Evolutionary conservation across 2,113 vertebrate species (phyloP).

Genomic region (Spilogale gracilis): DNA sequence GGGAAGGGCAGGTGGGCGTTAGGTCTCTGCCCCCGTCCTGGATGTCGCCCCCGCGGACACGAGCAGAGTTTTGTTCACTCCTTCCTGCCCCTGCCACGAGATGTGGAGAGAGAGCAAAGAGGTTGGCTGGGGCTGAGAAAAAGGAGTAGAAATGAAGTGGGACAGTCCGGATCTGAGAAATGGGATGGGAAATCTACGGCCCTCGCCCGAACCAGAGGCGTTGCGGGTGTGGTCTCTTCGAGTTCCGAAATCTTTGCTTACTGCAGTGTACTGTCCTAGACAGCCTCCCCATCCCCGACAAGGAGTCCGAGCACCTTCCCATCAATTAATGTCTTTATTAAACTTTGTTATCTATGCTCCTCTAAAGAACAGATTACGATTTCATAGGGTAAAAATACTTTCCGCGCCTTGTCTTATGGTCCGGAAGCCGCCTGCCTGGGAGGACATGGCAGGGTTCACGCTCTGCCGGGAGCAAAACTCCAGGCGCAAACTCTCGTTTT

Average conservation of each 20-base stretch:
- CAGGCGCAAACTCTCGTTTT: not conserved
- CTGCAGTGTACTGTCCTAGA: not conserved
- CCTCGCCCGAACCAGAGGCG: not conserved
- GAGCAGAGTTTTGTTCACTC: not conserved
- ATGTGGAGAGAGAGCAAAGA: not conserved
- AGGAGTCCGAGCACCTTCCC: not conserved
- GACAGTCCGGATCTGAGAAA: not conserved
- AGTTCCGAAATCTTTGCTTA: not conserved
- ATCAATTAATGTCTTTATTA: conserved; percentile 4
- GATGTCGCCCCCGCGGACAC: not conserved
- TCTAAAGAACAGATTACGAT: not conserved
- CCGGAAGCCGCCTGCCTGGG: not conserved
- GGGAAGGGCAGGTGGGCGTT: not conserved
- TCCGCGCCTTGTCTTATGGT: not conserved
- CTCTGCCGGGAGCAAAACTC: not conserved
- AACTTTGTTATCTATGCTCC: not conserved
- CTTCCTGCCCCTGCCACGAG: not conserved
- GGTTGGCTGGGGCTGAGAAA: not conserved
- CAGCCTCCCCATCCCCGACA: not conserved
- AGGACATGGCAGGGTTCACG: not conserved
- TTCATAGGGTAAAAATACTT: not conserved
- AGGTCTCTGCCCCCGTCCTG: not conserved
- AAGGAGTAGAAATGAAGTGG: not conserved
- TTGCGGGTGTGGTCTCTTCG: not conserved
- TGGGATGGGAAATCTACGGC: not conserved